Conservation (phyloP, 2,113 vertebrate species). For the Varanus komodoensis region DNA sequence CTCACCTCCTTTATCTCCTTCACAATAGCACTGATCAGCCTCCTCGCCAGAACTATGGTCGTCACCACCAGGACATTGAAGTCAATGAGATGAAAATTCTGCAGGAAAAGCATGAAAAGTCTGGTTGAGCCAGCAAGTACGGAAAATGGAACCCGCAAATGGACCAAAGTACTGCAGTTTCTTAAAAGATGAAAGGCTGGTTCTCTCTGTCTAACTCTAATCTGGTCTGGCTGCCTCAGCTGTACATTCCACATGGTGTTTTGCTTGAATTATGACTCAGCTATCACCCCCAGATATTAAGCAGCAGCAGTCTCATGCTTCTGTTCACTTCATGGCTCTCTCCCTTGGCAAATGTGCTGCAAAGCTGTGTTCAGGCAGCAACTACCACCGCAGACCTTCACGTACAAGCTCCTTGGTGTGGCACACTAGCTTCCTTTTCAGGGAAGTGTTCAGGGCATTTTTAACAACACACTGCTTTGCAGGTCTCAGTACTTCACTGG, state of each 20-base stretch:
- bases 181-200: too few species aligned
- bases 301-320: background rate
- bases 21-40: conserved; percentile 92
- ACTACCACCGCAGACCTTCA: too few species aligned
- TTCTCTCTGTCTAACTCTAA: background rate
- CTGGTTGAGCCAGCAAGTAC: background rate
- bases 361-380: background rate
- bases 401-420: too few species aligned
- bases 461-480: background rate
- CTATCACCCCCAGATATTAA: background rate
- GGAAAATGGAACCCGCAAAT: background rate
- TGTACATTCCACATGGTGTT: background rate
- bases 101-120: conserved; percentile 48
- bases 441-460: too few species aligned
- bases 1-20: conserved; percentile 88
- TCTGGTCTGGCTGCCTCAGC: background rate
- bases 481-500: background rate
- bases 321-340: background rate
- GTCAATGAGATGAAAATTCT: conserved; percentile 99
- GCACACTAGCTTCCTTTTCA: background rate
- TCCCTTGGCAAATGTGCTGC: background rate
- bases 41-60: conserved; percentile 91
- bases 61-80: conserved; percentile 98
- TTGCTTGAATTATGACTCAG: background rate
- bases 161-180: background rate